Percentiles rank a stretch among this genome's conserved stretches.
These are phyloP conservation scores for Rhodophaea formosa DNA, from an alignment of 2,888 invertebrate species.

Conservation along the genomic window DNA sequence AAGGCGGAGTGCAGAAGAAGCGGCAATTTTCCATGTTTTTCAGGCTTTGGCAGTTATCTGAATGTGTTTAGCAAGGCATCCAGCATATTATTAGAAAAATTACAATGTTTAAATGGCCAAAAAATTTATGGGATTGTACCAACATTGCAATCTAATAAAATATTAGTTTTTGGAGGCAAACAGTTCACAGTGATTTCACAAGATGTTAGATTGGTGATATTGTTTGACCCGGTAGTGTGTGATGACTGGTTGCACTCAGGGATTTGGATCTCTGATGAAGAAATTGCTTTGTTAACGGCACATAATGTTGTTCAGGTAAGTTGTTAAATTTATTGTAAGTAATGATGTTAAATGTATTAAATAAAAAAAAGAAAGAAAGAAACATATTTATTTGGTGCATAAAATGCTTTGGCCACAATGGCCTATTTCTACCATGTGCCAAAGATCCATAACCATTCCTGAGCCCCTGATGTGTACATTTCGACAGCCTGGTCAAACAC, in stretches of 20 bases:
- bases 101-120: conserved; percentile 63
- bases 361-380: too few species aligned
- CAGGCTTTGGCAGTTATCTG: conserved; percentile 79
- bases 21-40: conserved; percentile 38
- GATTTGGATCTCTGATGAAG: conserved; percentile 66
- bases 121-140: conserved; percentile 81
- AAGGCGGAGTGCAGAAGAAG: too few species aligned
- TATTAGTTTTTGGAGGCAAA: conserved; percentile 82
- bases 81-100: conserved; percentile 37
- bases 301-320: conserved; percentile 83
- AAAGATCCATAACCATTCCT: too few species aligned
- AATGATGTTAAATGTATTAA: too few species aligned
- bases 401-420: too few species aligned
- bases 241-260: conserved; percentile 85
- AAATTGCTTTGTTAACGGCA: conserved; percentile 82
- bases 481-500: too few species aligned
- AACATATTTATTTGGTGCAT: too few species aligned
- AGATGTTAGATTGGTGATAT: conserved; percentile 26
- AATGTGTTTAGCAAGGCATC: conserved; percentile 49
- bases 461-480: too few species aligned
- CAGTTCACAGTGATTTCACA: conserved; percentile 59
- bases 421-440: too few species aligned
- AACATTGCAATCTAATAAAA: conserved; percentile 39
- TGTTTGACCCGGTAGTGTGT: conserved; percentile 50
- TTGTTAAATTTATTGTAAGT: background rate